These are phyloP conservation scores for Grammomys surdaster DNA, from an alignment of 2,113 vertebrate species.

Conservation along the genomic window DNA sequence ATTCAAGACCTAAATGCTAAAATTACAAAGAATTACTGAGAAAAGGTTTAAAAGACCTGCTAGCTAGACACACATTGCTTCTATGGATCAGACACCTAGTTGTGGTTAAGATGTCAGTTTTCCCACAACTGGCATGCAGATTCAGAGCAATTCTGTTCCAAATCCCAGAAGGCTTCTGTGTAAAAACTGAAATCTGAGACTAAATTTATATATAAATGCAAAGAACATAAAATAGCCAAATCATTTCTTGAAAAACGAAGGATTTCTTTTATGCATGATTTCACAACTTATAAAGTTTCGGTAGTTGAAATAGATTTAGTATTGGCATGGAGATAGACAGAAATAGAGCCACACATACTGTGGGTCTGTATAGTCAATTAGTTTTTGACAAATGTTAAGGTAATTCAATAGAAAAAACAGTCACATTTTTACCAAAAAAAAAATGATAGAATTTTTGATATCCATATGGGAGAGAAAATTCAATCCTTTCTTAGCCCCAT, in stretches of 20 bases:
- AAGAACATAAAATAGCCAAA: constrained; percentile 32
- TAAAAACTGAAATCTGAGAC: background rate
- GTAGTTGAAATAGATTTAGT: constrained; percentile 1
- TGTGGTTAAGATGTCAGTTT: constrained; percentile 27
- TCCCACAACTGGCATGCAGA: background rate
- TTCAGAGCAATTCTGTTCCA: constrained; percentile 1
- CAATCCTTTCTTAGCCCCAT: background rate
- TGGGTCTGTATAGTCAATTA: background rate
- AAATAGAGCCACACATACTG: background rate
- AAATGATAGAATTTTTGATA: background rate
- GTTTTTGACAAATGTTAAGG: constrained; percentile 44
- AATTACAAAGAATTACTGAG: background rate
- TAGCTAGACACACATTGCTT: background rate
- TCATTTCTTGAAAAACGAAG: constrained; percentile 22
- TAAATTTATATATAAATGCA: constrained; percentile 25
- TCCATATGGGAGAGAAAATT: background rate
- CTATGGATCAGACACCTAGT: background rate
- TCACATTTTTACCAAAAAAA: background rate
- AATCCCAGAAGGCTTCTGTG: background rate
- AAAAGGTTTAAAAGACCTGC: background rate
- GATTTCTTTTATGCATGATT: constrained; percentile 7
- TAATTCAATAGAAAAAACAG: constrained; percentile 39
- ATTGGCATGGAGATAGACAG: constrained; percentile 1
- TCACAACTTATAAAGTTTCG: constrained; percentile 26
- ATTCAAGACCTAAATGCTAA: background rate